A percentile compares a stretch with the other conserved stretches of the same genome.
phyloP scores from a whole-genome alignment of 1,140 invertebrate genomes.

The Scaptomyza graminum region DNA sequence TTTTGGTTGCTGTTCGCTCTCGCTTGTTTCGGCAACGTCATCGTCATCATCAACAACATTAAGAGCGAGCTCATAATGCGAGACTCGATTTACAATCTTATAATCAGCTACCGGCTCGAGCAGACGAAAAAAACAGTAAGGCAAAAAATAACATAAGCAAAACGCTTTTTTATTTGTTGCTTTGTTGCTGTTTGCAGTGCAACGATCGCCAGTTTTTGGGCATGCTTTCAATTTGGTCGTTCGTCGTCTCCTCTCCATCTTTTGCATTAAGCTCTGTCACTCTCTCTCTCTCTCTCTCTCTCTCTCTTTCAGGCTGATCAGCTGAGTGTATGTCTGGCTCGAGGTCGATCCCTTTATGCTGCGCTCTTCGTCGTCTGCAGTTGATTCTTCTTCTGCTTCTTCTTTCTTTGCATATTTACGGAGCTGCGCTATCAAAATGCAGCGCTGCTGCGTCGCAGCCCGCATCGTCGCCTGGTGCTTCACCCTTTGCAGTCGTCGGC shows the following conservation, averaged over 20 bases:
- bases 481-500: slow-evolving; percentile 66
- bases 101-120: slow-evolving; percentile 60
- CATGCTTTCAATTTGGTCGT: slow-evolving; percentile 29
- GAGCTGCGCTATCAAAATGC: slow-evolving; percentile 69
- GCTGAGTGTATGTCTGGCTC: slow-evolving; percentile 51
- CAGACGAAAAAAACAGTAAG: slow-evolving; percentile 10
- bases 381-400: slow-evolving; percentile 12
- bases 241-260: slow-evolving; percentile 10
- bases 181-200: slow-evolving; percentile 50
- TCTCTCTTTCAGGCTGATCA: slow-evolving; percentile 48
- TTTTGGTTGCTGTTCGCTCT: slow-evolving; percentile 26
- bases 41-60: slow-evolving; percentile 58
- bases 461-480: slow-evolving; percentile 49
- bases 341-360: slow-evolving; percentile 47
- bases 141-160: neutral
- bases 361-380: slow-evolving; percentile 8
- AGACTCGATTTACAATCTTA: slow-evolving; percentile 69
- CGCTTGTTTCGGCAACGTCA: slow-evolving; percentile 71
- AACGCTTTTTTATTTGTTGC: slow-evolving; percentile 19
- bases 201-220: slow-evolving; percentile 65
- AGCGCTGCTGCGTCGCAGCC: slow-evolving; percentile 46
- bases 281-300: slow-evolving; percentile 2
- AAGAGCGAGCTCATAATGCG: slow-evolving; percentile 64
- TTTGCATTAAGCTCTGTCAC: slow-evolving; percentile 4
- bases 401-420: slow-evolving; percentile 49